Percentiles rank a stretch among this genome's conserved stretches.
Conservation (phyloP, 1,140 invertebrate species). For the Diachasma alloeum region DNA sequence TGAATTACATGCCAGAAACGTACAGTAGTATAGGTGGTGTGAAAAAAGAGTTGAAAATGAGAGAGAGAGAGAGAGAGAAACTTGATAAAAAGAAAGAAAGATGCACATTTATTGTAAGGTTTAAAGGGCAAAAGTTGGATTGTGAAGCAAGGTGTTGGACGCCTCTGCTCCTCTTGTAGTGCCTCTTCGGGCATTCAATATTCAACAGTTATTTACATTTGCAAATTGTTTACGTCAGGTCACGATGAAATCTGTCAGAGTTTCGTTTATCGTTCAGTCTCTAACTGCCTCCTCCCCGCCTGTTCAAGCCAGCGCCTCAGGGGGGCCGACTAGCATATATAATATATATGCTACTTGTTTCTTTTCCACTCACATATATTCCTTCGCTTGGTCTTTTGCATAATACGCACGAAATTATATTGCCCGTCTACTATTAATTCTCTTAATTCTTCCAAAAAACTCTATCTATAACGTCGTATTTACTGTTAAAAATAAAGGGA, state of each 20-base stretch:
- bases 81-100: neutral
- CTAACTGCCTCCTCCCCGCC: slow-evolving; percentile 36
- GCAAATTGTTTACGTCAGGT: slow-evolving; percentile 64
- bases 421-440: no score
- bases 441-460: no score
- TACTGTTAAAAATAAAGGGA: no score
- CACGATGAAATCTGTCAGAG: slow-evolving; percentile 62
- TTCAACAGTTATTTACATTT: slow-evolving; percentile 64
- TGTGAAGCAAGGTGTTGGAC: slow-evolving; percentile 31
- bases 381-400: neutral
- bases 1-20: slow-evolving; percentile 17
- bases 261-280: slow-evolving; percentile 45
- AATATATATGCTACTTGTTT: neutral
- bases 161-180: slow-evolving; percentile 7
- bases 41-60: slow-evolving; percentile 16
- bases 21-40: slow-evolving; percentile 29
- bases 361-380: neutral
- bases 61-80: neutral
- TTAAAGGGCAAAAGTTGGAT: slow-evolving; percentile 22
- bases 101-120: slow-evolving; percentile 4
- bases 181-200: slow-evolving; percentile 46
- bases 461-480: no score
- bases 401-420: neutral
- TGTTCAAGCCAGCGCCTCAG: neutral
- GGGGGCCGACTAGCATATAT: neutral